Percentiles rank a stretch among this genome's conserved stretches.
Evolutionary conservation across 35 echinoderm and acorn worm genomes (phyloP).

Genomic region (Lytechinus variegatus): DNA sequence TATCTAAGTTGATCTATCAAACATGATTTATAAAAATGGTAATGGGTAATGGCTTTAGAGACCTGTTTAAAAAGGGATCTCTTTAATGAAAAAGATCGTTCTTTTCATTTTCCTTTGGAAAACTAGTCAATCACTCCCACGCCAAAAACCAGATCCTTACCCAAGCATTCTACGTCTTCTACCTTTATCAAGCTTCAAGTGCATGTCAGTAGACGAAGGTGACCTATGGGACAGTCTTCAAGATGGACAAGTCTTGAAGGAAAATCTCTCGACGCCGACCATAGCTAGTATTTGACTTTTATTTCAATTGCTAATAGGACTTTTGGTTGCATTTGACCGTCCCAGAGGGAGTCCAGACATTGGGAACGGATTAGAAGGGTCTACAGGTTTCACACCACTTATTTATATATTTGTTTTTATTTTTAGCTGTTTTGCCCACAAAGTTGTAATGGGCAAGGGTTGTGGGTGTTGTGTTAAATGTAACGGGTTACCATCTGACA

Average conservation of each 20-base stretch:
- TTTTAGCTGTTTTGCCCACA: too few species aligned
- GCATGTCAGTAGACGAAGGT: neutral
- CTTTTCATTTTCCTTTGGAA: neutral
- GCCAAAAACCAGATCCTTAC: neutral
- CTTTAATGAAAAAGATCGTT: neutral
- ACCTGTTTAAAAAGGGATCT: too few species aligned
- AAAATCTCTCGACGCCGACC: neutral
- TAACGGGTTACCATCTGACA: too few species aligned
- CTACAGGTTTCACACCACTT: too few species aligned
- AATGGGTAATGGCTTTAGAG: too few species aligned
- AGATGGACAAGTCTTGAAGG: neutral
- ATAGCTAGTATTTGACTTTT: neutral
- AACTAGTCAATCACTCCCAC: neutral
- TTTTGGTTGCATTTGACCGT: neutral
- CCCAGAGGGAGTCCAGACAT: neutral
- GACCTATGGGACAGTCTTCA: neutral
- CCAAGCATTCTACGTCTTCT: neutral
- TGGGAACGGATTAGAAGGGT: too few species aligned
- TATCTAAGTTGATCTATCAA: too few species aligned
- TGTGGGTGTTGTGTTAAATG: too few species aligned
- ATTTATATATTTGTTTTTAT: too few species aligned
- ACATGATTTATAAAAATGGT: too few species aligned
- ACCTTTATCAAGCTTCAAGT: neutral
- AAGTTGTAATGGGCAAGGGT: too few species aligned
- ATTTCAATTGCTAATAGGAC: neutral